These are phyloP conservation scores for Drosophila barbarae DNA, from an alignment of 2,888 invertebrate species.

Conservation along the genomic window DNA sequence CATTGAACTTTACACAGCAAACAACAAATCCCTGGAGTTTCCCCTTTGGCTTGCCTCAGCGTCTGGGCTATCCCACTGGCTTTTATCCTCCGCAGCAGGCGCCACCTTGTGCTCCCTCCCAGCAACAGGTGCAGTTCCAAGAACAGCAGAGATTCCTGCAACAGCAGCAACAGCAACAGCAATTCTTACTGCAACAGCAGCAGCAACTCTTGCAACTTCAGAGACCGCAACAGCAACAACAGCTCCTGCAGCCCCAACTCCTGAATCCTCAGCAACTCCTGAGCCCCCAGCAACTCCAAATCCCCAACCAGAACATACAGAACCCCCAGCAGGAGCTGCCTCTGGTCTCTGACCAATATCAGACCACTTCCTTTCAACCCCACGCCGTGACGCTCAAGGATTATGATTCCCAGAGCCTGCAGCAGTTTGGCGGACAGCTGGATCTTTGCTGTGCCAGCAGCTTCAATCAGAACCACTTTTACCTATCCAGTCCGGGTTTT, in stretches of 20 bases:
- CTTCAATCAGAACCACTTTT: constrained; percentile 80
- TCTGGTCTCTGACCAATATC: constrained; percentile 60
- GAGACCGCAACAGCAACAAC: constrained; percentile 11
- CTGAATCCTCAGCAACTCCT: constrained; percentile 21
- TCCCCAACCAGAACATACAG: constrained; percentile 5
- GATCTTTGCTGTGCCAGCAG: constrained; percentile 79
- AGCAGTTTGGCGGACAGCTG: constrained; percentile 53
- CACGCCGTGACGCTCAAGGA: constrained; percentile 52
- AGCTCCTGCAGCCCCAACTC: constrained; percentile 16
- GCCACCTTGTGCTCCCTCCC: constrained; percentile 22
- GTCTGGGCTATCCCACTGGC: constrained; percentile 21
- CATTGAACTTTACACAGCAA: constrained; percentile 34
- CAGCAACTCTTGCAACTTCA: constrained; percentile 26
- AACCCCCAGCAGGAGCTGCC: constrained; percentile 55
- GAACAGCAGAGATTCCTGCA: constrained; percentile 27
- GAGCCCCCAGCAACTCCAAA: constrained; percentile 23
- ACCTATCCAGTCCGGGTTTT: constrained; percentile 82
- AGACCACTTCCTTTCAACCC: constrained; percentile 53
- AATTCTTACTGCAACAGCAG: constrained; percentile 12
- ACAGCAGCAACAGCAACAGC: constrained; percentile 27
- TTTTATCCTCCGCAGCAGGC: constrained; percentile 13
- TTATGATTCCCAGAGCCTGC: constrained; percentile 54
- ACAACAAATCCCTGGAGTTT: constrained; percentile 24
- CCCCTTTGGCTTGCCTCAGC: constrained; percentile 7
- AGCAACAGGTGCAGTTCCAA: constrained; percentile 9